Base-by-base conservation (phyloP, 2,113 vertebrate species). In the Cyphomyrus plagiostoma region DNA sequence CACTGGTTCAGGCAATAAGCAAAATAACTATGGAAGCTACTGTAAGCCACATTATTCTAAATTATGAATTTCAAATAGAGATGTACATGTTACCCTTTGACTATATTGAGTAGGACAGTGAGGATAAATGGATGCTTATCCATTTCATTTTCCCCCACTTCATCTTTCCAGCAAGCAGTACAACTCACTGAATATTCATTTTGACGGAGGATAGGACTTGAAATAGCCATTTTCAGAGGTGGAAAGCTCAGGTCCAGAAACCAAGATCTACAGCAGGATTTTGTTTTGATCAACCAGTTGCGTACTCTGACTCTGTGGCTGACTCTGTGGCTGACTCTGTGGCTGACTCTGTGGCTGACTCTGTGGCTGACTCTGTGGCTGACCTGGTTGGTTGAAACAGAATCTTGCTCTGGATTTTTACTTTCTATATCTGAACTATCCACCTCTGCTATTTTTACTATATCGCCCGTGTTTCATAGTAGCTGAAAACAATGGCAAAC, bases 51-150 rank as follows among this genome's bases (percentile, higher is more conserved):
- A 35, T 15, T 56, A 48, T 35, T 50, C 3, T 30, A 52, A 53
- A 87, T 23, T 11, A 87, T 19, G 85, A 87, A 87, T 56, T 87
- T 87, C 50, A 87, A 87, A 50, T 30, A 53, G 26, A 87, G 56
- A 87, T 87, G 56, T 87, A 26, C 52, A 19, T 35, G 48, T 52
- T 53, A 30, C 85, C 85, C 85, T 42, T 87, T 53, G 85, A 87
- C 85, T 52, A 49, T 35, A 35, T 15, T 46, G 49, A 86, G 49
- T 35, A 48, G 30, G 48, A 48, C n/a, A 56, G 50, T 53, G 50
- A 30, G 53, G 85, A 87, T 23, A 86, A 53, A 87, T 87, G 30
- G 48, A 87, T 0, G 50, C n/a, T 13, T 39, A 50, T 87, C 85
- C 85, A 87, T 87, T 15, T 17, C 2, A 52, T 50, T 52, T 26